phyloP scores from a whole-genome alignment of 2,113 vertebrate species.

The Perccottus glenii region DNA sequence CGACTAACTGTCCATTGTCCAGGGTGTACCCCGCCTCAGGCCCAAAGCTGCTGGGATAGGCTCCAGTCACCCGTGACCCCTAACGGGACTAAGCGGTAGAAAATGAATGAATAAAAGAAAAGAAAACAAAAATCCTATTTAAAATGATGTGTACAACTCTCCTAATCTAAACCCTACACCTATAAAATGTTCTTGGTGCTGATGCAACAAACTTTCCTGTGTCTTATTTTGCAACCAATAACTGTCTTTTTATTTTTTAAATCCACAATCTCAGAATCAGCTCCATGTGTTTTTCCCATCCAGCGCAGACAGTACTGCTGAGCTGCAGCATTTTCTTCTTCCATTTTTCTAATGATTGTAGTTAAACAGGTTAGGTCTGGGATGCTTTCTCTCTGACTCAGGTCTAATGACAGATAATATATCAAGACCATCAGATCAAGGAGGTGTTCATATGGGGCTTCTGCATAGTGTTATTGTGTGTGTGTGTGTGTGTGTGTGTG shows the following conservation, averaged over 20 bases:
- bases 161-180: slow-evolving; percentile 39
- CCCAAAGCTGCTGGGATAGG: too few species aligned
- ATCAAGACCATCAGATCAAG: slow-evolving; percentile 67
- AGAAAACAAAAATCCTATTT: neutral
- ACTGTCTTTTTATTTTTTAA: slow-evolving; percentile 5
- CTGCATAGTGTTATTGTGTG: slow-evolving; percentile 36
- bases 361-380: slow-evolving; percentile 66
- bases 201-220: neutral
- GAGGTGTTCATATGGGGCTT: slow-evolving; percentile 56
- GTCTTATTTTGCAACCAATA: neutral
- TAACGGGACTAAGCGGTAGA: neutral
- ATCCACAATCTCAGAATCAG: slow-evolving; percentile 21
- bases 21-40: too few species aligned
- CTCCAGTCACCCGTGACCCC: too few species aligned
- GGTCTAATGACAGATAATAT: slow-evolving; percentile 71
- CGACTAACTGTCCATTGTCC: too few species aligned
- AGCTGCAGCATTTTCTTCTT: slow-evolving; percentile 30
- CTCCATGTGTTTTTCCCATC: slow-evolving; percentile 39
- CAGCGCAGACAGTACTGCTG: slow-evolving; percentile 47
- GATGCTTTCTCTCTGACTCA: slow-evolving; percentile 54
- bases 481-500: neutral
- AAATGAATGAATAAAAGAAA: neutral
- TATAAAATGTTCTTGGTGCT: slow-evolving; percentile 24
- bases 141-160: slow-evolving; percentile 46
- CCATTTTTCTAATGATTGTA: slow-evolving; percentile 59